Conservation (phyloP, 1,140 invertebrate genomes). For the Pissodes strobi region DNA sequence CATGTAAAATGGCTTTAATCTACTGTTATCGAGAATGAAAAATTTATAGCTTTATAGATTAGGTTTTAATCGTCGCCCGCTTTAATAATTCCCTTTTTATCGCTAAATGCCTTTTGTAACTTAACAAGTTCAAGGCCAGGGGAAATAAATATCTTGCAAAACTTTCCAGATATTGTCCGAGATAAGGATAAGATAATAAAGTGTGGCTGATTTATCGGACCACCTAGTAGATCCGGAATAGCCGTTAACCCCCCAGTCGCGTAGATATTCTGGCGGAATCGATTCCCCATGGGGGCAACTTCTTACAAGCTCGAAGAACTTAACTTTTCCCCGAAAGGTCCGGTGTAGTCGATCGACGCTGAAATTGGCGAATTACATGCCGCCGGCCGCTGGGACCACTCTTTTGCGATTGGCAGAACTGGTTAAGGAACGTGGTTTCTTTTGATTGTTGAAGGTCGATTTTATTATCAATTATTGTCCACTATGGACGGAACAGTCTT, state of each 20-base stretch:
- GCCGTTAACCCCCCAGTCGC: conserved; percentile 49
- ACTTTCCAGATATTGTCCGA: conserved; percentile 11
- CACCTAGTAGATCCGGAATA: conserved; percentile 44
- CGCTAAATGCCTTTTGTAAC: too few species aligned
- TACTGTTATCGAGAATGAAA: too few species aligned
- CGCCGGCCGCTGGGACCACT: conserved; percentile 43
- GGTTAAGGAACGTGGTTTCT: conserved; percentile 4
- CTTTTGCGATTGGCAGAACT: conserved; percentile 17
- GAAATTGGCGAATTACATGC: conserved; percentile 50
- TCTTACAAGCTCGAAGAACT: conserved; percentile 50
- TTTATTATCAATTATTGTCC: too few species aligned
- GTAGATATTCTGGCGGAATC: conserved; percentile 47
- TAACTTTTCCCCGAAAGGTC: conserved; percentile 38
- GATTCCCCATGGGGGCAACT: conserved; percentile 49
- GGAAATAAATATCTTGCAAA: conserved; percentile 19
- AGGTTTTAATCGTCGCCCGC: too few species aligned
- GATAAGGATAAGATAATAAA: conserved; percentile 33
- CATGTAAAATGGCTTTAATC: too few species aligned
- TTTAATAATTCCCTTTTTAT: too few species aligned
- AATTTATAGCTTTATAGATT: too few species aligned
- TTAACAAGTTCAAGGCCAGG: too few species aligned
- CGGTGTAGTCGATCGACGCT: conserved; percentile 39
- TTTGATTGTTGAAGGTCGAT: not conserved
- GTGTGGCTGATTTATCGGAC: conserved; percentile 28
- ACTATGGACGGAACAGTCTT: too few species aligned